phyloP scores from a whole-genome alignment of 2,113 vertebrate species.

The Leptocoma aspasia region DNA sequence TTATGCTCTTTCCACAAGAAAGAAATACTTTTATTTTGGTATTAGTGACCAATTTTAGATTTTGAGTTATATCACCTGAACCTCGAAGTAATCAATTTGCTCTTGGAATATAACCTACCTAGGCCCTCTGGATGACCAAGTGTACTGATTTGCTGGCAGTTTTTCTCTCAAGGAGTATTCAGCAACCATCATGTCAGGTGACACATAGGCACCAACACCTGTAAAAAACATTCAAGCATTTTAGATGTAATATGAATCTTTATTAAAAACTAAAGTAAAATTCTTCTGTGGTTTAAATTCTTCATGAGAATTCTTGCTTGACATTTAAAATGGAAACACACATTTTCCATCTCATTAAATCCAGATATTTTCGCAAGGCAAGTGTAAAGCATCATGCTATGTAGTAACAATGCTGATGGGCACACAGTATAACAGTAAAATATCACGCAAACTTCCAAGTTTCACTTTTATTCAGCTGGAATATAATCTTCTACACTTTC shows the following conservation, averaged over 20 bases:
- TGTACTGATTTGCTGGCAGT: slow-evolving; percentile 95
- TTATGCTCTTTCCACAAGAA: neutral
- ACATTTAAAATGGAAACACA: neutral
- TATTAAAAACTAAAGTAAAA: neutral
- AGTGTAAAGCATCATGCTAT: neutral
- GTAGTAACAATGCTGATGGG: neutral
- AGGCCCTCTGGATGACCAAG: slow-evolving; percentile 96
- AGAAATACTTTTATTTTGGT: neutral
- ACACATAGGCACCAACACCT: slow-evolving; percentile 98
- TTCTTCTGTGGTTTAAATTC: neutral
- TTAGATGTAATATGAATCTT: neutral
- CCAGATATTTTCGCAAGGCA: neutral
- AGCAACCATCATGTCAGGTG: slow-evolving; percentile 98
- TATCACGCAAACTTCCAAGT: neutral
- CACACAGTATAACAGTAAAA: neutral
- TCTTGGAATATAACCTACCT: slow-evolving; percentile 65
- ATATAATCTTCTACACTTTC: neutral
- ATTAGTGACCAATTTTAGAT: neutral
- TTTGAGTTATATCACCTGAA: neutral
- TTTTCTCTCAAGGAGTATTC: slow-evolving; percentile 98
- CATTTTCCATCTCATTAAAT: neutral
- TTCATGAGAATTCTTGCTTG: neutral
- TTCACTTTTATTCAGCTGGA: neutral
- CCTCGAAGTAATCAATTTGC: neutral
- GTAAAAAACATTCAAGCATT: neutral